Evolutionary conservation across 2,113 vertebrate genomes (phyloP), one percentile per base, ranked within the genome.

Genomic region (Salvator merianae): DNA sequence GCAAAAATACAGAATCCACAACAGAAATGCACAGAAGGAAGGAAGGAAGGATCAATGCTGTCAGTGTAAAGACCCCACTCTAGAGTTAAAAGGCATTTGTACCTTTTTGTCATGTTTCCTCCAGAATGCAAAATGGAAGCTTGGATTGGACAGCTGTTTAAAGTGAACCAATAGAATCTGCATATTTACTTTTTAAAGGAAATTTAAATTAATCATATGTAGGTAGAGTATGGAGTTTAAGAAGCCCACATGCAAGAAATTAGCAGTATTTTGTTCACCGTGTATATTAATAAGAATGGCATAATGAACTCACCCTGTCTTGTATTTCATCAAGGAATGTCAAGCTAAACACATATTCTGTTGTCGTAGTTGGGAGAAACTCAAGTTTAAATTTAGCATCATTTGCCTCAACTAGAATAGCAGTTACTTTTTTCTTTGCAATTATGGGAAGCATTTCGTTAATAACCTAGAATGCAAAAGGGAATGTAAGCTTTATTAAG

Each of bases 291-390:
- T 62, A 53, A 43, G 5, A 24, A 20, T 59, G 59, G 4, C 14
- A 62, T 30, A 28, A 13, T 28, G 34, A 7, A 91, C 94, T 95
- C 90, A 98, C 98, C 94, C 97, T 95, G 36, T 96, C 95, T 83
- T 97, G 95, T 90, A 97, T 97, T 82, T 97, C 95, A 43, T 97
- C 97, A 86, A 97, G 94, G 90, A 98, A 97, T 34, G 92, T 90
- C 84, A 98, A 94, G 68, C 87, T 96, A 86, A 94, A 92, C 38
- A 97, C 96, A 30, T 96, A 96, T 85, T 98, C 97, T 34, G 79
- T 92, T 53, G 97, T 97, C 4, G 93, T 92, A 0, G 93, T 90
- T 73, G 97, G 96, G 53, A 85, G n/a, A 82, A 93, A 93, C 65
- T 96, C 95, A 38, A 98, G 95, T 88, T 96, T 97, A 84, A 95